Evolutionary conservation across 2,113 vertebrate species (phyloP).

Genomic region (Gambusia holbrooki): DNA sequence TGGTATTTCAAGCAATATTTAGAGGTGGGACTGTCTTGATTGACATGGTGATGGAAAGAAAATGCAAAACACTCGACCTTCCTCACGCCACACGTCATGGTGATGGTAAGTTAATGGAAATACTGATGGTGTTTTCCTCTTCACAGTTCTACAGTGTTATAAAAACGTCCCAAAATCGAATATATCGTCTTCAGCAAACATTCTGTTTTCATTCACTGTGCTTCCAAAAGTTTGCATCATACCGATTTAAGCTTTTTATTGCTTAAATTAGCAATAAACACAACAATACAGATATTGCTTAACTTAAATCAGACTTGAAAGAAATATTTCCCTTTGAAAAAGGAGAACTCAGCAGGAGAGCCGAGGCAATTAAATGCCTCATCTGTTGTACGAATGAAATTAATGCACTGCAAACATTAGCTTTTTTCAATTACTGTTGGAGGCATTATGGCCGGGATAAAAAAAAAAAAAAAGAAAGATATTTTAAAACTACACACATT

Average conservation of each 20-base stretch:
- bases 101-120: neutral
- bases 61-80: neutral
- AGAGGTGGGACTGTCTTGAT: neutral
- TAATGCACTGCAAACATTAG: neutral
- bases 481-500: neutral
- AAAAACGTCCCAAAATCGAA: no score
- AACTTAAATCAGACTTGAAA: neutral
- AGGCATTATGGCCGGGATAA: neutral
- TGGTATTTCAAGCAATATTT: neutral
- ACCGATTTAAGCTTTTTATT: neutral
- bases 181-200: no score
- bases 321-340: neutral
- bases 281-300: neutral
- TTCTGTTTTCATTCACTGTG: neutral
- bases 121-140: neutral
- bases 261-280: neutral
- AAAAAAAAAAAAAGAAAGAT: no score
- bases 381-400: neutral
- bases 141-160: no score
- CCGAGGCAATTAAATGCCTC: neutral
- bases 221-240: neutral
- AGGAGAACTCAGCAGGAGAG: neutral
- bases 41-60: neutral
- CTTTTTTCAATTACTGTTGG: neutral
- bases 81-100: neutral